phyloP scores from a whole-genome alignment of 2,888 invertebrate genomes.

The Stenotaenia linearis region DNA sequence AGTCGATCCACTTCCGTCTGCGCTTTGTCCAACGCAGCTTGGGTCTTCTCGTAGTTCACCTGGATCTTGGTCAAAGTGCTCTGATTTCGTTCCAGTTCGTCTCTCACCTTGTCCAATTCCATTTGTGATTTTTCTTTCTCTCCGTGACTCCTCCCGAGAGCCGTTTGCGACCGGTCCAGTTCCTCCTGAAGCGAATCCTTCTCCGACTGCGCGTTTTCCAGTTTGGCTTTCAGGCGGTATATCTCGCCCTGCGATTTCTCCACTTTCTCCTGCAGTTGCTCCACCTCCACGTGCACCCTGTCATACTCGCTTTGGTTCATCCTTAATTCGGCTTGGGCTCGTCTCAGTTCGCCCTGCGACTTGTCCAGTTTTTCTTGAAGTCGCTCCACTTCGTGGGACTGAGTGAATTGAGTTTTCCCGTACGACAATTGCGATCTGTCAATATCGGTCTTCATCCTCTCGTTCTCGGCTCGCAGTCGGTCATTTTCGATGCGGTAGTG shows the following conservation, averaged over 20 bases:
- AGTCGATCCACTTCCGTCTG: slow-evolving; percentile 85
- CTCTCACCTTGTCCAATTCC: slow-evolving; percentile 41
- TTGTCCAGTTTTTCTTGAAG: slow-evolving; percentile 74
- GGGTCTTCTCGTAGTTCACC: slow-evolving; percentile 83
- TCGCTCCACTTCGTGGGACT: slow-evolving; percentile 71
- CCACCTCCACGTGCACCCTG: slow-evolving; percentile 65
- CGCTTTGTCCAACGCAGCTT: slow-evolving; percentile 78
- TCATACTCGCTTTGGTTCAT: slow-evolving; percentile 89
- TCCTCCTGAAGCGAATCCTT: slow-evolving; percentile 89
- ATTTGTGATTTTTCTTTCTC: slow-evolving; percentile 72
- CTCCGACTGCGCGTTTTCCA: slow-evolving; percentile 92
- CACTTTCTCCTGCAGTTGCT: slow-evolving; percentile 80
- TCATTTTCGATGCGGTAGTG: slow-evolving; percentile 63
- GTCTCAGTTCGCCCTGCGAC: slow-evolving; percentile 71
- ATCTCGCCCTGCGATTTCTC: slow-evolving; percentile 94
- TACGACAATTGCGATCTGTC: slow-evolving; percentile 75
- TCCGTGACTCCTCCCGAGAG: slow-evolving; percentile 75
- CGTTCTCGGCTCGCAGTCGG: slow-evolving; percentile 59
- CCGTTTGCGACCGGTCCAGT: slow-evolving; percentile 77
- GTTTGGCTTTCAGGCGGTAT: slow-evolving; percentile 83
- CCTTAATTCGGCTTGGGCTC: slow-evolving; percentile 82
- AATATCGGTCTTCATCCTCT: slow-evolving; percentile 67
- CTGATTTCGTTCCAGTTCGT: slow-evolving; percentile 52
- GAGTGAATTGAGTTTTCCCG: slow-evolving; percentile 60
- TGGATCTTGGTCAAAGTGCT: slow-evolving; percentile 85